phyloP scores from a whole-genome alignment of 1,140 invertebrate genomes.

The Caenorhabditis inopinata region DNA sequence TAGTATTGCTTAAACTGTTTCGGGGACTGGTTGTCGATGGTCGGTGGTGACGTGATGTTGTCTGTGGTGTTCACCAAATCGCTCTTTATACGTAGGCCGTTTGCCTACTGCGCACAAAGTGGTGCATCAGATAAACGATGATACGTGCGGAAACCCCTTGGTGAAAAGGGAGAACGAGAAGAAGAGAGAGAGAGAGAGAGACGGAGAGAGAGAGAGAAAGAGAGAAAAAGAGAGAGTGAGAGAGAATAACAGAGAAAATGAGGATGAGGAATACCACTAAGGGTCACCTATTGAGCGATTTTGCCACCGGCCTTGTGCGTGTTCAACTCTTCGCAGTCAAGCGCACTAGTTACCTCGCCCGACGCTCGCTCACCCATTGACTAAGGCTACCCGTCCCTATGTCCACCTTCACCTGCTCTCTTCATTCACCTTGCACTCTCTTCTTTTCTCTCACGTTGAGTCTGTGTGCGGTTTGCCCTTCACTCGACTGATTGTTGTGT shows the following conservation, averaged over 20 bases:
- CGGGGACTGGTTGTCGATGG: background rate
- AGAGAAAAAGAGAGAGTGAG: background rate
- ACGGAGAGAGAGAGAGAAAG: background rate
- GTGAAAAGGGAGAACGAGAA: background rate
- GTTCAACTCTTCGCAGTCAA: slow-evolving; percentile 24
- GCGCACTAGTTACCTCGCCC: slow-evolving; percentile 22
- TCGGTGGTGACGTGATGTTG: background rate
- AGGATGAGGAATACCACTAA: background rate
- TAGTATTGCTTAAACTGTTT: background rate
- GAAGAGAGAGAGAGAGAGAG: background rate
- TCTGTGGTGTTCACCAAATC: background rate
- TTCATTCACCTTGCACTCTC: background rate
- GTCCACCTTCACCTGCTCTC: slow-evolving; percentile 3
- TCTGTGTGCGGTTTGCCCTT: slow-evolving; percentile 24
- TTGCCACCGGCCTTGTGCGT: slow-evolving; percentile 12
- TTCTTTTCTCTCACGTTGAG: background rate
- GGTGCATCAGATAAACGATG: slow-evolving; percentile 10
- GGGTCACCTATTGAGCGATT: slow-evolving; percentile 28
- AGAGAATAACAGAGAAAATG: background rate
- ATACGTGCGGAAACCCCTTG: background rate
- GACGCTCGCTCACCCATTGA: background rate
- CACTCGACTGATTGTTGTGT: slow-evolving; percentile 28
- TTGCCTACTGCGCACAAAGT: background rate
- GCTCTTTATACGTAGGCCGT: background rate
- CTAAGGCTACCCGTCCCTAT: background rate